Percentiles rank a stretch among this genome's conserved stretches.
These are phyloP conservation scores for Belonocnema kinseyi DNA, from an alignment of 1,140 invertebrate genomes.

Conservation along the genomic window DNA sequence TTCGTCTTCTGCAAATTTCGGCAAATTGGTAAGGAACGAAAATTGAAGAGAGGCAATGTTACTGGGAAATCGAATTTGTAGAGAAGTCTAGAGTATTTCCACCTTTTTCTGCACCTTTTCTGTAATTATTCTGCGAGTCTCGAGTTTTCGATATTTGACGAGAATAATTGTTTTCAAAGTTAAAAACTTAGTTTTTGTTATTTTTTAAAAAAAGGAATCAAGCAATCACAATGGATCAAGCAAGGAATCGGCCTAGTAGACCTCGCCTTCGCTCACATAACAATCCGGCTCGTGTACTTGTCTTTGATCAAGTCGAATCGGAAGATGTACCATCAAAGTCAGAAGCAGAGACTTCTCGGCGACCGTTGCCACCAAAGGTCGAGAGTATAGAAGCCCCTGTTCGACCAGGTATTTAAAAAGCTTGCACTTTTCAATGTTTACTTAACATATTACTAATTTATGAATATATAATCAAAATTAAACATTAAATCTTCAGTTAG, in stretches of 20 bases:
- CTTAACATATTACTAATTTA: background rate
- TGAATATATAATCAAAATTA: background rate
- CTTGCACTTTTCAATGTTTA: conserved; percentile 2
- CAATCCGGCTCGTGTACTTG: conserved; percentile 77
- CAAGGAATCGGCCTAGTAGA: conserved; percentile 71
- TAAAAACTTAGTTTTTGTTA: background rate
- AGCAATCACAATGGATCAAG: conserved; percentile 65
- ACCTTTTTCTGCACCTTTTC: too few relatives aligned
- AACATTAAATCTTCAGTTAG: conserved; percentile 62
- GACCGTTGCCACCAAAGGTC: conserved; percentile 54
- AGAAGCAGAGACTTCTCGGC: conserved; percentile 56
- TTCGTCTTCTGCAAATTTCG: too few relatives aligned
- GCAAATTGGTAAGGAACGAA: too few relatives aligned
- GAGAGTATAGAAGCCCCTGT: conserved; percentile 73
- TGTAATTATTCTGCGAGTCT: too few relatives aligned
- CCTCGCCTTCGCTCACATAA: conserved; percentile 74
- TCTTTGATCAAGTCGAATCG: conserved; percentile 73
- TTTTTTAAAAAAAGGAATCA: background rate
- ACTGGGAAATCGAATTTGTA: too few relatives aligned
- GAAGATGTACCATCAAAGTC: conserved; percentile 59
- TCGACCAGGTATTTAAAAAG: conserved; percentile 60
- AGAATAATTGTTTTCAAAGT: too few relatives aligned
- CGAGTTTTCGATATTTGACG: too few relatives aligned
- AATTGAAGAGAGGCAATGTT: too few relatives aligned
- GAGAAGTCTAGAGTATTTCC: too few relatives aligned